Conservation (phyloP, 2,797 vertebrate genomes). For the Cirrhinus mrigala region DNA sequence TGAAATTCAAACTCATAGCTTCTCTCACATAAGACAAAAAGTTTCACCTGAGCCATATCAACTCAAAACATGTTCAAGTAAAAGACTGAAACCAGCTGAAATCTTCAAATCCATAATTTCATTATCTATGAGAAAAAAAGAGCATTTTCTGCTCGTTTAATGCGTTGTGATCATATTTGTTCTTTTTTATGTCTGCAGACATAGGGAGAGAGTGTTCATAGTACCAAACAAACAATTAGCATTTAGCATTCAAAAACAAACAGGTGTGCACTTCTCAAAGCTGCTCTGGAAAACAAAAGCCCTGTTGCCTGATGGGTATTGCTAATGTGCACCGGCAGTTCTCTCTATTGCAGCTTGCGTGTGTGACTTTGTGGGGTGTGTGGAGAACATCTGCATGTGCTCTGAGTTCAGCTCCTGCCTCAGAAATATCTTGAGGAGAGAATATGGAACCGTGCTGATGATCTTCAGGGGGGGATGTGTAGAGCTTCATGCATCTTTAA, state of each 20-base stretch:
- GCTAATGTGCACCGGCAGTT: not conserved
- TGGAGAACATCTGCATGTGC: constrained; percentile 18
- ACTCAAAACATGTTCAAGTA: not conserved
- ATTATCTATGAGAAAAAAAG: not conserved
- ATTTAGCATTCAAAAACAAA: constrained; percentile 22
- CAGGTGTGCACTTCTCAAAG: constrained; percentile 29
- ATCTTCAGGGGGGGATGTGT: constrained; percentile 21
- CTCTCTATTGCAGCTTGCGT: not conserved
- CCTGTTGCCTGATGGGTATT: constrained; percentile 8
- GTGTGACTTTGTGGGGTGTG: constrained; percentile 1
- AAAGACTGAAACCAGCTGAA: not conserved
- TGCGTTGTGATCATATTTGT: not conserved
- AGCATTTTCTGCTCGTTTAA: not conserved
- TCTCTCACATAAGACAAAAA: not conserved
- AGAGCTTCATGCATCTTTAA: constrained; percentile 51
- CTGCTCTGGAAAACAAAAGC: constrained; percentile 16
- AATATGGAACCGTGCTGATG: constrained; percentile 39
- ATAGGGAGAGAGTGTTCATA: not conserved
- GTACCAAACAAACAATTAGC: constrained; percentile 21
- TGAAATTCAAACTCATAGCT: not conserved
- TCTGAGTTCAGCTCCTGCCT: not conserved
- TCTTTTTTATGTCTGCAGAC: not conserved
- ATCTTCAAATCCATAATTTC: constrained; percentile 14
- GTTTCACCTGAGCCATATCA: not conserved
- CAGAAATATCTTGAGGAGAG: not conserved